Evolutionary conservation across 2,888 invertebrate species (phyloP), one percentile per base, ranked within the genome.

Genomic region (Sipha maydis): DNA sequence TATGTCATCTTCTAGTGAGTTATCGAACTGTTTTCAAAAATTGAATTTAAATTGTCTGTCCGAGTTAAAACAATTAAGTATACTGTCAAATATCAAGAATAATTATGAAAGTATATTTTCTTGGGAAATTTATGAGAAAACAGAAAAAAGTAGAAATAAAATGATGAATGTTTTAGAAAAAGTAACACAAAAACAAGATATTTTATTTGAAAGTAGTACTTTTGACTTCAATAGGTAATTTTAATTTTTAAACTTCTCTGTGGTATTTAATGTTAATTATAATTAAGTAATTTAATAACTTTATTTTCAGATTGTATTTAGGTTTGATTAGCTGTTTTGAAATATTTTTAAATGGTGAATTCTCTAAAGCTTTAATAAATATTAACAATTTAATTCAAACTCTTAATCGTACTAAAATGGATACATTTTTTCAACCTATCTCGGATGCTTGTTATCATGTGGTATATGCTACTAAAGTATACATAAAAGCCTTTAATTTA

Each of bases 371-470:
- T 5, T 41, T 67, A 61, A 17, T 0, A 21, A 21, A 19, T 4
- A 67, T 84, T 76, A 34, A 76, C 0, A 3, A 56, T 25, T 31
- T 61, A n/a, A 61, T 84, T 21, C 21, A 41, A 7, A 76, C 34
- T 11, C 34, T 76, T 0, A 38, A 41, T 19, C 5, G 5, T 61
- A 21, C 38, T 41, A 21, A 84, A 56, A 56, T 61, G 34, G 76
- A 84, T 84, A 31, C 28, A n/a, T 84, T 84, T 84, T 84, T 75
- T 28, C 1, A 76, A 19, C 61, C 3, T 19, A 84, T 84, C 11
- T 76, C 41, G 3, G 17, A 76, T 19, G 84, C n/a, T 19, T 76
- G 76, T 76, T 38, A 76, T 84, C 84, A 76, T 76, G 41, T 76
- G 17, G 21, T 56, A 19, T 61, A 41, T 61, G 41, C 76, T 21